These are phyloP conservation scores for Zaprionus obscuricornis DNA, from an alignment of 2,888 invertebrate species.

Conservation along the genomic window DNA sequence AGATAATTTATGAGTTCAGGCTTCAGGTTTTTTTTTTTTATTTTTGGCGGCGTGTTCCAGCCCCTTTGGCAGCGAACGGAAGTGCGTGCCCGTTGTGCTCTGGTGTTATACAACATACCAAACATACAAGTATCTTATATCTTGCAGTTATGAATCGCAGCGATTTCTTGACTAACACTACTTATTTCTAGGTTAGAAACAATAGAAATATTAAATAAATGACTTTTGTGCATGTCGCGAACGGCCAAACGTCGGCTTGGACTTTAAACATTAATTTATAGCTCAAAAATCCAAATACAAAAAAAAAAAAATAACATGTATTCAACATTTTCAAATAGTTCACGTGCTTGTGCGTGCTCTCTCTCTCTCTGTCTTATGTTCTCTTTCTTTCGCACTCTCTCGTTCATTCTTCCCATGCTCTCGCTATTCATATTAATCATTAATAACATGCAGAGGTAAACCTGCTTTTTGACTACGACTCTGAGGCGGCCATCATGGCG, in stretches of 20 bases:
- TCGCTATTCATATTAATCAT: conserved; percentile 55
- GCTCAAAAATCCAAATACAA: conserved; percentile 58
- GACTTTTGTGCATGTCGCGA: conserved; percentile 72
- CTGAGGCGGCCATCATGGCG: conserved; percentile 71
- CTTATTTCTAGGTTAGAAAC: conserved; percentile 61
- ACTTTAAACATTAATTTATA: conserved; percentile 52
- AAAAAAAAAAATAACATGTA: too few species aligned
- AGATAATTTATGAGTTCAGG: conserved; percentile 66
- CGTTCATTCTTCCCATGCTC: not conserved
- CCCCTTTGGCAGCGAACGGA: conserved; percentile 59
- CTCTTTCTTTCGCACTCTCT: not conserved
- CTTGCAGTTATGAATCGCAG: conserved; percentile 67
- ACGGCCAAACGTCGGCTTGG: conserved; percentile 60
- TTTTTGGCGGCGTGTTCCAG: conserved; percentile 8
- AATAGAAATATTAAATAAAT: conserved; percentile 59
- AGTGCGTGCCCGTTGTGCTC: conserved; percentile 54
- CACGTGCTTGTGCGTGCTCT: conserved; percentile 31
- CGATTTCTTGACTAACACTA: conserved; percentile 47
- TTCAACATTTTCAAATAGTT: conserved; percentile 41
- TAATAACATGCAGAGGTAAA: conserved; percentile 60
- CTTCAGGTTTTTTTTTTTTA: too few species aligned
- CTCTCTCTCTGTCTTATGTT: not conserved
- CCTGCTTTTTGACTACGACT: conserved; percentile 59
- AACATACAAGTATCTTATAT: conserved; percentile 38
- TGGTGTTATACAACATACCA: conserved; percentile 16